These are phyloP conservation scores for Liparis tanakae DNA, from an alignment of 2,797 vertebrate genomes.

Conservation along the genomic window DNA sequence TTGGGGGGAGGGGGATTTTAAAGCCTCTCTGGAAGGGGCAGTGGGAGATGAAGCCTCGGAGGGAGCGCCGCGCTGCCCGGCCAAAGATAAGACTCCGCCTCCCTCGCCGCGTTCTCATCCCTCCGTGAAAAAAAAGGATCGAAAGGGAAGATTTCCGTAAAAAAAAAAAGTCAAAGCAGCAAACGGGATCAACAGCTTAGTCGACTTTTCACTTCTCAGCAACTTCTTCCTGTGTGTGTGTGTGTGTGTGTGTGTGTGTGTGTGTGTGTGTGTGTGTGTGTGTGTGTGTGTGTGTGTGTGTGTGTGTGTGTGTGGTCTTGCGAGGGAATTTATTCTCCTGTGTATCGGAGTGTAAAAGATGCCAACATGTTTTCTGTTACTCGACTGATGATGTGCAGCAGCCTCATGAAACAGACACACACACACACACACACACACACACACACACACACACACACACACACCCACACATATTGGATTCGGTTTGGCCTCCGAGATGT, in stretches of 20 bases:
- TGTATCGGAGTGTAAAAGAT: slow-evolving; percentile 67
- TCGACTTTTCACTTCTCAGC: slow-evolving; percentile 65
- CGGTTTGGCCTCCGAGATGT: slow-evolving; percentile 17
- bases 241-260: slow-evolving; percentile 19
- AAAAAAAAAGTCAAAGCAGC: too few relatives aligned
- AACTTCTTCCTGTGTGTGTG: slow-evolving; percentile 40
- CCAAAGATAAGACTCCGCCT: slow-evolving; percentile 50
- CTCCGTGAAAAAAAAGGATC: slow-evolving; percentile 48
- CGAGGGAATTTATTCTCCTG: slow-evolving; percentile 58
- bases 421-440: neutral
- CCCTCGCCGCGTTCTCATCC: slow-evolving; percentile 35
- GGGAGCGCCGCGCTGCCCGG: slow-evolving; percentile 41
- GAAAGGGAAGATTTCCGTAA: slow-evolving; percentile 56
- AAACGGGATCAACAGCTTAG: too few relatives aligned
- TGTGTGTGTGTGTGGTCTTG: slow-evolving; percentile 35
- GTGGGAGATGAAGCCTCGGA: too few relatives aligned
- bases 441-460: slow-evolving; percentile 13
- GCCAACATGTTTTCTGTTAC: slow-evolving; percentile 72
- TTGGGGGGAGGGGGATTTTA: neutral
- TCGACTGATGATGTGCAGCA: slow-evolving; percentile 64
- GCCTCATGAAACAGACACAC: slow-evolving; percentile 38
- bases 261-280: slow-evolving; percentile 14
- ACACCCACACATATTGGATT: slow-evolving; percentile 7
- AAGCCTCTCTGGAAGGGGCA: slow-evolving; percentile 11
- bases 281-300: slow-evolving; percentile 19